Evolutionary conservation across 1,140 invertebrate species (phyloP), one percentile per base, ranked within the genome.

Genomic region (Latrodectus geometricus): DNA sequence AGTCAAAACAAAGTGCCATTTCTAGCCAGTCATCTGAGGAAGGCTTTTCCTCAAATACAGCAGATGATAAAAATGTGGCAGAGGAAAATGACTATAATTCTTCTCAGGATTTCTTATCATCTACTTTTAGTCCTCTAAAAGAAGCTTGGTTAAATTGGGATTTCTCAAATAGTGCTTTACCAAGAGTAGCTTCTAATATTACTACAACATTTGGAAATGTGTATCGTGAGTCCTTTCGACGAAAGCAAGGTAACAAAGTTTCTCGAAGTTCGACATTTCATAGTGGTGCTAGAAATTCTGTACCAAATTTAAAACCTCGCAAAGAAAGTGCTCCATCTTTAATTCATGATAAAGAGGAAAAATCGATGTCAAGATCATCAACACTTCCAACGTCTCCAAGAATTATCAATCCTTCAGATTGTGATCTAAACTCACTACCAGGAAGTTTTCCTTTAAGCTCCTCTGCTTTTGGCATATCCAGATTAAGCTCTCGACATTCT

Each of bases 401-500:
- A 76, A 8, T 20, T 20, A 2, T 14, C 3, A 50, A 69, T 54
- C 50, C 69, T 54, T 50, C 61, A 15, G 35, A 15, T 9, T 66
- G 68, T 72, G 61, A 68, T 35, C 12, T 48, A 23, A 66, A 11
- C 12, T 56, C 65, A 12, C 54, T 66, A 7, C 20, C 78, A 35
- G 73, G 65, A 20, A 14, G 54, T n/a, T 83, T 74, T 61, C 73
- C 73, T 49, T 12, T 54, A 21, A 72, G 79, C 54, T 69, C 68
- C 15, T 82, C 87, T 49, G 14, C 69, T 50, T 78, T 75, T 75
- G 78, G 88, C 14, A 79, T 86, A 50, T 85, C 87, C 0, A 72
- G 70, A 12, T 93, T 96, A 90, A 95, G 95, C 35, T 94, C 95
- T 50, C 96, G 96, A 91, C 97, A 97, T 90, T 96, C 96, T 0